Percentiles rank a stretch among this genome's conserved stretches.
These are phyloP conservation scores for Morpho deidamia DNA, from an alignment of 2,888 invertebrate genomes.

Conservation along the genomic window DNA sequence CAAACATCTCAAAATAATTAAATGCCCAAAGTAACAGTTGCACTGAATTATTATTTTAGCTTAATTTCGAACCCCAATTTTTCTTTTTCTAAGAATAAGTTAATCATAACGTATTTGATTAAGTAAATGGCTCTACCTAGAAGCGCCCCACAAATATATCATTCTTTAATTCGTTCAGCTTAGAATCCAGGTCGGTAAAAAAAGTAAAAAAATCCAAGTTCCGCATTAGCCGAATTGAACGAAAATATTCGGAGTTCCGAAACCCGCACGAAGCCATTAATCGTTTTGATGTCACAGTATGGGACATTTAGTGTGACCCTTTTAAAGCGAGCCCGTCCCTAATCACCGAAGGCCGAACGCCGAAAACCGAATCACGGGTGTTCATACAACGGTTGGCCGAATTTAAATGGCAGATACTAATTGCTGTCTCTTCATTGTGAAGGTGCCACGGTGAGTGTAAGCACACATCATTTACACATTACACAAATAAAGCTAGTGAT, in stretches of 20 bases:
- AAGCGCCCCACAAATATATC: conserved; percentile 18
- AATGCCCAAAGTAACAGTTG: too few species aligned
- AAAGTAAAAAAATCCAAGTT: conserved; percentile 49
- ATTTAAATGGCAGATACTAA: conserved; percentile 48
- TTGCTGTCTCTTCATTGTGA: conserved; percentile 37
- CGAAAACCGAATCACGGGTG: conserved; percentile 45
- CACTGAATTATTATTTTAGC: too few species aligned
- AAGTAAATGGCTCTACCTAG: conserved; percentile 2
- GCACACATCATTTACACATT: conserved; percentile 7
- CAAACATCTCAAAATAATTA: too few species aligned
- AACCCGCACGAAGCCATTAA: conserved; percentile 66
- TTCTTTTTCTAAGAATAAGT: too few species aligned
- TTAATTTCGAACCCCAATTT: too few species aligned
- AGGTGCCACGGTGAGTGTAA: conserved; percentile 19
- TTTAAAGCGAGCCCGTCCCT: conserved; percentile 67
- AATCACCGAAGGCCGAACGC: conserved; percentile 58
- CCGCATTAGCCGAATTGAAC: conserved; percentile 60
- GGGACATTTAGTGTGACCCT: conserved; percentile 77
- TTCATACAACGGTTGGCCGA: conserved; percentile 39
- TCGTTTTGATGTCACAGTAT: conserved; percentile 75
- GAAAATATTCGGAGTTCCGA: conserved; percentile 63
- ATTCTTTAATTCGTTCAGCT: conserved; percentile 27
- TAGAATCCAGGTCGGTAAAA: conserved; percentile 35
- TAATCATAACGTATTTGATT: background rate
- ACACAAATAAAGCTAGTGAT: background rate